phyloP scores from a whole-genome alignment of 2,797 vertebrate species.

The Chaetodon trifasciatus region DNA sequence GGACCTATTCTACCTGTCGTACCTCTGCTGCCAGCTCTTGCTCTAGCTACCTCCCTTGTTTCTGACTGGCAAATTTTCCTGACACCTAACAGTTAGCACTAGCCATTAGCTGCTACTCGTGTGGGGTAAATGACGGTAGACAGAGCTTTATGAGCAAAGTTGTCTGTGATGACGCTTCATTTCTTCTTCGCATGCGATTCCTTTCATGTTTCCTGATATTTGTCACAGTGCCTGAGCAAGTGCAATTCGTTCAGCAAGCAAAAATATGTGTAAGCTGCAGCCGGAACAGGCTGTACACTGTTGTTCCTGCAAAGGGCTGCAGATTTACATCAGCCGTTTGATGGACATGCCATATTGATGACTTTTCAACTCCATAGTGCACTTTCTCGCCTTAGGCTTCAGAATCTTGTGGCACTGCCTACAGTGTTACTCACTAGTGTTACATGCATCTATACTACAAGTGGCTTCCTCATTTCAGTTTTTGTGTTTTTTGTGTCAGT shows the following conservation, averaged over 20 bases:
- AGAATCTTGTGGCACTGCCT: conserved; percentile 36
- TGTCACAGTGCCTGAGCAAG: conserved; percentile 40
- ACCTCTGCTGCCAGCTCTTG: conserved; percentile 67
- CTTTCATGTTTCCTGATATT: conserved; percentile 25
- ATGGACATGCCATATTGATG: conserved; percentile 57
- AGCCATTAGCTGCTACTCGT: conserved; percentile 53
- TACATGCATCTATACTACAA: conserved; percentile 29
- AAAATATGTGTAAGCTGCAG: conserved; percentile 10
- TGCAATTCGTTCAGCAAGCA: conserved; percentile 52
- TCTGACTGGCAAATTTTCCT: conserved; percentile 49
- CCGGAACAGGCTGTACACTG: conserved; percentile 1
- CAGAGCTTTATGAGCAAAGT: conserved; percentile 47
- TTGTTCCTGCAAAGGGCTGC: conserved; percentile 39
- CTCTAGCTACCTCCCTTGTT: conserved; percentile 74
- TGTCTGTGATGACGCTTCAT: conserved; percentile 31
- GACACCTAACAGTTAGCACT: conserved; percentile 47
- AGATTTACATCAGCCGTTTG: conserved; percentile 42
- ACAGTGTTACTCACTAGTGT: conserved; percentile 55
- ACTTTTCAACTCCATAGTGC: conserved; percentile 38
- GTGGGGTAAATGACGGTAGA: conserved; percentile 45
- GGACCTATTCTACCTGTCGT: conserved; percentile 37
- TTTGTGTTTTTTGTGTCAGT: conserved; percentile 22
- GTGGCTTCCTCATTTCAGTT: conserved; percentile 43
- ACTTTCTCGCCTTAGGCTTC: conserved; percentile 41
- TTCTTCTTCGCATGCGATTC: conserved; percentile 38